Conservation (phyloP, 2,113 vertebrate species). For the Talpa occidentalis region DNA sequence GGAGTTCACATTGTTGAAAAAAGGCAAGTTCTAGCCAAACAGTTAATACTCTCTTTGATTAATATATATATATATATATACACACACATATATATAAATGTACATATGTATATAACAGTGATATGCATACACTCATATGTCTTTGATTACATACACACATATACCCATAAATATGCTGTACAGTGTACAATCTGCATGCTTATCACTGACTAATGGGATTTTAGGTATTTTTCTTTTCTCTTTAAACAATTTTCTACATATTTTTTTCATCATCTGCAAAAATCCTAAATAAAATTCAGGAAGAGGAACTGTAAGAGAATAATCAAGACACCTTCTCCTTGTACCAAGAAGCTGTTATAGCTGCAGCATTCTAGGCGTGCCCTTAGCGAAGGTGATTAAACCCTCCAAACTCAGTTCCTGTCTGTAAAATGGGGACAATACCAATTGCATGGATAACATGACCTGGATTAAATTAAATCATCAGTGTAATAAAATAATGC, state of each 20-base stretch:
- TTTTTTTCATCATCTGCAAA: background rate
- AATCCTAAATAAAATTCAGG: background rate
- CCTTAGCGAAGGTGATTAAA: background rate
- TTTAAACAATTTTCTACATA: background rate
- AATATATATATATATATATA: background rate
- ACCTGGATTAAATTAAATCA: background rate
- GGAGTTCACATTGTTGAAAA: background rate
- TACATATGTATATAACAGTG: background rate
- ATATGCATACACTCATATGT: no score
- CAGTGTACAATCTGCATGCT: background rate
- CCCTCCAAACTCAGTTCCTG: background rate
- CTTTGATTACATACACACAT: background rate
- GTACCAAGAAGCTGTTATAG: background rate
- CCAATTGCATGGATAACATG: background rate
- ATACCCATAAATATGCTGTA: no score
- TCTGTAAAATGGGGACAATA: background rate
- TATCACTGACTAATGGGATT: background rate
- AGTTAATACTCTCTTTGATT: background rate
- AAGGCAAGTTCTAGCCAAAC: background rate
- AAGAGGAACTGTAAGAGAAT: background rate
- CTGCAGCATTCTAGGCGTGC: background rate
- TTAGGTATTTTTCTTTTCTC: background rate
- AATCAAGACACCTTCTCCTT: background rate
- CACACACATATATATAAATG: background rate
- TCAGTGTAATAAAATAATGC: background rate